Evolutionary conservation across 2,797 vertebrate species (phyloP), one percentile per base, ranked within the genome.

Genomic region (Oryzias dopingdopingensis): DNA sequence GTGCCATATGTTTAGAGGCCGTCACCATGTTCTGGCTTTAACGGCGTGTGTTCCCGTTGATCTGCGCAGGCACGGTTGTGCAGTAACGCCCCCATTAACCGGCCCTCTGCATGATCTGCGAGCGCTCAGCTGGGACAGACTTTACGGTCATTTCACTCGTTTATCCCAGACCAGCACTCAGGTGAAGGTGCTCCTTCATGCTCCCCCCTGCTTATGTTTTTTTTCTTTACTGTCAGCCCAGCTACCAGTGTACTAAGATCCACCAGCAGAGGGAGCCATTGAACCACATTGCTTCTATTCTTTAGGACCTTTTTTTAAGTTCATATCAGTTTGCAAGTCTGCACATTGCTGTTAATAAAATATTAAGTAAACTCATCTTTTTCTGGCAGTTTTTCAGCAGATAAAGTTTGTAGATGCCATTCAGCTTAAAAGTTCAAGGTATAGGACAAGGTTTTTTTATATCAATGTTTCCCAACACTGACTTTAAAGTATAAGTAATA

Each of bases 261-360:
- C 50, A 53, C 77, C 87, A 86, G 72, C 62, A 79, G 86, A 77
- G 87, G 84, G 83, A 58, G 85, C 67, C 17, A 61, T 76, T 58
- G 79, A 52, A 76, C 76, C 79, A 76, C 50, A 62, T 76, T 13
- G 69, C 81, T 79, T 81, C 54, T 76, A 51, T 56, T 75, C 79
- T 73, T 62, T 80, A 74, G 70, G 75, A 80, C 79, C 72, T 77
- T 80, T 79, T 72, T 79, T 80, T 47, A 85, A 82, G 79, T 83
- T 90, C 85, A 88, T 89, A 88, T 91, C 88, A 84, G 56, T 70
- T 87, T 89, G 80, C 76, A 89, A 85, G 86, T 88, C 83, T 89
- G 84, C 87, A 89, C 89, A 89, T 83, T 86, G 85, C 82, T 90
- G 86, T 91, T 85, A 87, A 90, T 91, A 89, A 91, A 91, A 89